A percentile compares a stretch with the other conserved stretches of the same genome.
Conservation (phyloP, 2,888 invertebrate genomes). For the Volucella inanis region DNA sequence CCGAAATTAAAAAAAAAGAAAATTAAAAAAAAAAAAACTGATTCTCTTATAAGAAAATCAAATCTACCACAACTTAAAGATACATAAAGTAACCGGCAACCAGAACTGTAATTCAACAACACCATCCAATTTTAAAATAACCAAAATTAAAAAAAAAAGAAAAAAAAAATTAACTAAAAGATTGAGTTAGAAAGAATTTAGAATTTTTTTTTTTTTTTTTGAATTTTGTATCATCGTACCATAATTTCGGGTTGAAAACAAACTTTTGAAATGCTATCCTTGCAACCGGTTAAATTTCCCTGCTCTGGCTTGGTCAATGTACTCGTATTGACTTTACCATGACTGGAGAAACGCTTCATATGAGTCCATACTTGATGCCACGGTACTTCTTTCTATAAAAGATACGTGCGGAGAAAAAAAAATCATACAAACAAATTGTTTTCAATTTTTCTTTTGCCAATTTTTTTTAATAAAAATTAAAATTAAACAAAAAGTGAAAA, state of each 20-base stretch:
- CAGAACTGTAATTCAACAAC: slow-evolving; percentile 33
- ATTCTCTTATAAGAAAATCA: slow-evolving; percentile 18
- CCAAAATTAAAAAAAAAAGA: neutral
- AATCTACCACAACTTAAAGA: slow-evolving; percentile 46
- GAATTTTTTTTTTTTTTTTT: slow-evolving; percentile 14
- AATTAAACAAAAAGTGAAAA: neutral
- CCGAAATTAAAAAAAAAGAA: slow-evolving; percentile 35
- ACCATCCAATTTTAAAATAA: slow-evolving; percentile 31
- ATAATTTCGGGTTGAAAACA: slow-evolving; percentile 73
- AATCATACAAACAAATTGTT: slow-evolving; percentile 50
- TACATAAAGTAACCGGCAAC: slow-evolving; percentile 23
- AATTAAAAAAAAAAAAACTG: slow-evolving; percentile 13
- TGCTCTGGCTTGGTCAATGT: slow-evolving; percentile 78
- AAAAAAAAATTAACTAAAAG: slow-evolving; percentile 7
- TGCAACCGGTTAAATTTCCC: slow-evolving; percentile 70
- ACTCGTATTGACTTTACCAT: slow-evolving; percentile 81
- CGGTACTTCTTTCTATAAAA: slow-evolving; percentile 80
- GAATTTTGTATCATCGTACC: slow-evolving; percentile 50
- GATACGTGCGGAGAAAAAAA: slow-evolving; percentile 42
- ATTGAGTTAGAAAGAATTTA: slow-evolving; percentile 14
- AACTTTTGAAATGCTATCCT: slow-evolving; percentile 72
- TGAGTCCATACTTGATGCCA: slow-evolving; percentile 83
- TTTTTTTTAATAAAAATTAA: neutral
- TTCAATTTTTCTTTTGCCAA: slow-evolving; percentile 16
- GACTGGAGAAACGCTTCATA: slow-evolving; percentile 82